Evolutionary conservation across 2,888 invertebrate species (phyloP), one percentile per base, ranked within the genome.

Genomic region (Clivina fossor): DNA sequence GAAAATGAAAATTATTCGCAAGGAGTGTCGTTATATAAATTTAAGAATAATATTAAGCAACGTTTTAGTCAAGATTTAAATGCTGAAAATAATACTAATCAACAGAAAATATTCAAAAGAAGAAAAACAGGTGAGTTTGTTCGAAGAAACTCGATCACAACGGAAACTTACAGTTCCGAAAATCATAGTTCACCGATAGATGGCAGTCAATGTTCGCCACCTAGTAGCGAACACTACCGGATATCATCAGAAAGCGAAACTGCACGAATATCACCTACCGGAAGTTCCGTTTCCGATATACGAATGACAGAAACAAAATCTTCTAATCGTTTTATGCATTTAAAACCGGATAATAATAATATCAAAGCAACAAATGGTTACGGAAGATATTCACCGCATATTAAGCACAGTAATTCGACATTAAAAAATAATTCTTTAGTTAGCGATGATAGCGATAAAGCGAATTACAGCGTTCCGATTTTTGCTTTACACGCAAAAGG

Each of bases 31-130:
- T 83, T 83, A 1, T 95, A 94, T 77, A 95, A 95, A 76, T 95
- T 93, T 77, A 96, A 96, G 76, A 94, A 90, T 66, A 90, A 88
- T 69, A 95, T 96, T 62, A 93, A 94, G 68, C 86, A 93, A 70
- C 79, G 95, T 57, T 95, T 95, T 59, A 72, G 66, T 32, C 73
- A 74, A 55, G 74, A 74, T 60, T 61, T 71, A 63, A 77, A 76
- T 40, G 77, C 69, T 2, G 71, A 69, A 37, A 57, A 62, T 1
- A 66, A 67, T 24, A 57, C 62, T 1, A 66, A 67, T 24, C 62
- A 62, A 28, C 69, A 69, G 58, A 49, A 49, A 49, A 38, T 55
- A 19, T 44, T 24, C 19, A 46, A 46, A 22, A 63, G 65, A 35
- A 63, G 64, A 47, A 68, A 68, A 57, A 38, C 65, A 41, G 65